A percentile compares a stretch with the other conserved stretches of the same genome.
Evolutionary conservation across 2,888 invertebrate species (phyloP).

Genomic region (Gryllus longicercus): DNA sequence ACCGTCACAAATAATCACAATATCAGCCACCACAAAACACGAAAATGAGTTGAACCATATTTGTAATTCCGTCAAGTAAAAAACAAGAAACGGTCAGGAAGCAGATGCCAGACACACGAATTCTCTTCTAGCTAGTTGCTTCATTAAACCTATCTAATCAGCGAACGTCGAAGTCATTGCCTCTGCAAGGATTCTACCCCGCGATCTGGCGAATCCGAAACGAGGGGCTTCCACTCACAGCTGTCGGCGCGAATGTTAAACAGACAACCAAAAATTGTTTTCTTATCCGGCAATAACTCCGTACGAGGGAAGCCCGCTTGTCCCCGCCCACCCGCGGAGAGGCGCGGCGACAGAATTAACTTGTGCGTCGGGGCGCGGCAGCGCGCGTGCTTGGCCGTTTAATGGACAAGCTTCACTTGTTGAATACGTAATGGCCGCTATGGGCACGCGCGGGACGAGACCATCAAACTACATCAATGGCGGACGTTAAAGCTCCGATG

Average conservation of each 20-base stretch:
- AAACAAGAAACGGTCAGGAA: no score
- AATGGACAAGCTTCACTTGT: constrained; percentile 17
- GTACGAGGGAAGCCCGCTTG: not conserved
- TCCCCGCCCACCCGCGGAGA: constrained; percentile 4
- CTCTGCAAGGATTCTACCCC: no score
- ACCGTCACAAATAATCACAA: no score
- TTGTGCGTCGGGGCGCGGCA: constrained; percentile 17
- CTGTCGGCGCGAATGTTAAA: not conserved
- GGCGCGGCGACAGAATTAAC: constrained; percentile 8
- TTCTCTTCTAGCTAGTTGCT: no score
- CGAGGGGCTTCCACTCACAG: no score
- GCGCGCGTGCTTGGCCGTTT: not conserved
- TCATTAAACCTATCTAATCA: no score
- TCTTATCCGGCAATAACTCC: constrained; percentile 6
- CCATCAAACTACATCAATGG: constrained; percentile 17
- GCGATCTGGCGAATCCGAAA: no score
- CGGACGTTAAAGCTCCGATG: constrained; percentile 6
- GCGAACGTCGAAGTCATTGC: no score
- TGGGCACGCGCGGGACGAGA: constrained; percentile 6
- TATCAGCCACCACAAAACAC: no score
- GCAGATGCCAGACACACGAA: no score
- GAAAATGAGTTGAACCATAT: no score
- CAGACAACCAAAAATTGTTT: constrained; percentile 6
- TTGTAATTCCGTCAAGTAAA: no score
- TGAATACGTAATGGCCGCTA: not conserved